These are phyloP conservation scores for Macrophya alboannulata DNA, from an alignment of 2,888 invertebrate genomes.

Conservation along the genomic window DNA sequence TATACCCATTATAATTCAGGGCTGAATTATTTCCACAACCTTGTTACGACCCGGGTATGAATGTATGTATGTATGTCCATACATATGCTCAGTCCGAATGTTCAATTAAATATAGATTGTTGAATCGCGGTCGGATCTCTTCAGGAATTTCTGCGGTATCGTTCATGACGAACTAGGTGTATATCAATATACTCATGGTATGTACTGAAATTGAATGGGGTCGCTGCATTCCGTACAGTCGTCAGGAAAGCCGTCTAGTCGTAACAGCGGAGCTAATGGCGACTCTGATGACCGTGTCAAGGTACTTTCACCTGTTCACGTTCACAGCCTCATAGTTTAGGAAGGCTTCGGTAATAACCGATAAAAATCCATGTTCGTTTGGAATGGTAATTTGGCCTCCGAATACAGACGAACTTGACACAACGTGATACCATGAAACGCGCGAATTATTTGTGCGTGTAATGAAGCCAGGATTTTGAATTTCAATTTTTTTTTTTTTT, in stretches of 20 bases:
- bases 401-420: not conserved
- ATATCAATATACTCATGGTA: not conserved
- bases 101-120: conserved; percentile 21
- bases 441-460: too few relatives aligned
- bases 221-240: conserved; percentile 29
- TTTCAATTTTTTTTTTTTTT: not conserved
- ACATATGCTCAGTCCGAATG: not conserved
- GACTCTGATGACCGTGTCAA: conserved; percentile 36
- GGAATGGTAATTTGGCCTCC: not conserved
- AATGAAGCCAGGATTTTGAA: not conserved
- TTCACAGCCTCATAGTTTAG: conserved; percentile 16
- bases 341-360: not conserved
- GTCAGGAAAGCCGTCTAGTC: conserved; percentile 24
- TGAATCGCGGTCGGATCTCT: not conserved
- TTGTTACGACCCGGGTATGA: not conserved
- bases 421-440: too few relatives aligned
- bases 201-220: conserved; percentile 35
- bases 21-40: not conserved
- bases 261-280: conserved; percentile 30
- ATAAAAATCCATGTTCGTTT: not conserved
- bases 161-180: not conserved
- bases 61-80: not conserved
- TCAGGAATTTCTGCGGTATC: not conserved
- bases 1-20: not conserved
- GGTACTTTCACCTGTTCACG: conserved; percentile 41